Evolutionary conservation across 2,888 invertebrate genomes (phyloP), one percentile per base, ranked within the genome.

Genomic region (Antitype chi): DNA sequence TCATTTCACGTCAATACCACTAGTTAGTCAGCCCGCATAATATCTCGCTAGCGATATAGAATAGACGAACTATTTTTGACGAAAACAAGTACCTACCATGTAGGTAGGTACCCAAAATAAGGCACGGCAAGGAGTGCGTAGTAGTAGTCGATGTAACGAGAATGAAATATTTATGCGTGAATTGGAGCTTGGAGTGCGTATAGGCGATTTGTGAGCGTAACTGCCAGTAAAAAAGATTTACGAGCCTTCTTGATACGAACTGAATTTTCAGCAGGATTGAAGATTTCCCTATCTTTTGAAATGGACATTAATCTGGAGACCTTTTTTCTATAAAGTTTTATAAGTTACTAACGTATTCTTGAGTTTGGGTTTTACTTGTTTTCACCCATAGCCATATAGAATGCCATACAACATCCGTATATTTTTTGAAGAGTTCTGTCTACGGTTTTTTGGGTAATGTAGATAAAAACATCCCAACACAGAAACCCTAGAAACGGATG

Each of bases 211-310:
- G 52, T 47, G 52, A 60, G 32, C 20, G 20, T 15, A 75, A 66
- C 23, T 66, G 20, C n/a, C 25, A 23, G 43, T 76, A 76, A 60
- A 76, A 74, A 32, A 76, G 52, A 52, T 75, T 76, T 60, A 76
- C 47, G 32, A 59, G 32, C 7, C 32, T 57, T 64, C 52, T 78
- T 53, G 52, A 79, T 71, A 38, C 17, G 32, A 53, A 43, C 17
- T 71, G 63, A 78, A 71, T 71, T 64, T 59, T 79, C 15, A 70
- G 62, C 52, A 57, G 57, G 43, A 47, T 63, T 32, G 53, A 47
- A 52, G 8, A 5, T 8, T 23, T 20, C 8, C 1, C 23, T n/a
- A 25, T 20, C 38, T 64, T 78, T 55, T 25, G 11, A 20, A 7
- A 55, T 13, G 20, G 15, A 62, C 43, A 13, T 32, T 47, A 25